Conservation (phyloP, 1,140 invertebrate genomes). For the Drosophila lacertosa region DNA sequence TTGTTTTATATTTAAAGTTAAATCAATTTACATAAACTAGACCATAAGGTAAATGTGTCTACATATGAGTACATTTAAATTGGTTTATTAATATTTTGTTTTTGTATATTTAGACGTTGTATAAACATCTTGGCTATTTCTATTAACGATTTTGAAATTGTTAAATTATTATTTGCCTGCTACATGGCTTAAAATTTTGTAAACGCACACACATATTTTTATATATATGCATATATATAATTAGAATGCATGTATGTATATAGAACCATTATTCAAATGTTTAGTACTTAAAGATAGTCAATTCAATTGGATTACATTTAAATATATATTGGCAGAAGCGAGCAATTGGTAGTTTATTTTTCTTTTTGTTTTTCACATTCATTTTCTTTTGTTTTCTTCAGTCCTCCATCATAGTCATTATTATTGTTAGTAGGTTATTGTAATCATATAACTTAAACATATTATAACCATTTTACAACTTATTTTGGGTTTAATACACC, state of each 20-base stretch:
- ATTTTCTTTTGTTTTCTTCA: conserved; percentile 14
- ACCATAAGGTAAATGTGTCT: conserved; percentile 49
- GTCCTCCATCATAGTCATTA: neutral
- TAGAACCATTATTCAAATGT: conserved; percentile 13
- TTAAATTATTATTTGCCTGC: conserved; percentile 2
- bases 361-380: conserved; percentile 26
- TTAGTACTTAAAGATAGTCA: conserved; percentile 6
- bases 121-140: conserved; percentile 52
- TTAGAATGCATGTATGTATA: conserved; percentile 4
- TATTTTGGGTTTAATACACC: neutral
- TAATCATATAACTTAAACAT: neutral
- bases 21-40: conserved; percentile 52
- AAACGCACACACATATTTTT: too few relatives aligned
- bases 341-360: conserved; percentile 65
- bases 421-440: conserved; percentile 1
- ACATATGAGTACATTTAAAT: conserved; percentile 10
- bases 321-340: conserved; percentile 77
- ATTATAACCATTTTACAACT: neutral
- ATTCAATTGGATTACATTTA: conserved; percentile 52
- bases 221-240: conserved; percentile 39
- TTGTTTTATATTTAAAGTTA: conserved; percentile 23
- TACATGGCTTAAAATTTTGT: conserved; percentile 17
- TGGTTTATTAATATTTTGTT: neutral
- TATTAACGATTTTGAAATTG: conserved; percentile 20
- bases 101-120: conserved; percentile 18